Conservation (phyloP, 2,113 vertebrate genomes). For the Loxodonta africana region DNA sequence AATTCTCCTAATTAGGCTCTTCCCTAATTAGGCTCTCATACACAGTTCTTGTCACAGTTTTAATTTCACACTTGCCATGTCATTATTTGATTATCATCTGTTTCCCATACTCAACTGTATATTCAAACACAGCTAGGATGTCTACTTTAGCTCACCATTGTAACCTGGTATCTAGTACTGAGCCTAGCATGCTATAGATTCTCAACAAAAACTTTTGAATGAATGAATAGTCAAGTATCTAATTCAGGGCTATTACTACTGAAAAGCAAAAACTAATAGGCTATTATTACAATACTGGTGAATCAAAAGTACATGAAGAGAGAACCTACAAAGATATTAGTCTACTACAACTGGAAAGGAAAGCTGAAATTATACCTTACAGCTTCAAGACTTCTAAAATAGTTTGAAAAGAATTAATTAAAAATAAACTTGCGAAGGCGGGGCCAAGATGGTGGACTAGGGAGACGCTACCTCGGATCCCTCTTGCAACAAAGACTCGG, state of each 20-base stretch:
- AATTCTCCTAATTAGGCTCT: not conserved
- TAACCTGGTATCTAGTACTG: not conserved
- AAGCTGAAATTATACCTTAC: not conserved
- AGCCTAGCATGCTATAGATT: not conserved
- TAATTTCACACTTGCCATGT: not conserved
- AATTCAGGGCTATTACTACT: not conserved
- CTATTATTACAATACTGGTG: not conserved
- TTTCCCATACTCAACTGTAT: not conserved
- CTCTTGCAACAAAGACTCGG: no score
- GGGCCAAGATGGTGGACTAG: no score
- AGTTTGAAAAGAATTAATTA: not conserved
- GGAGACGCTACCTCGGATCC: no score
- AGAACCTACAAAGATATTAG: not conserved
- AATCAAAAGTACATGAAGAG: not conserved
- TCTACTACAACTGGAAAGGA: not conserved
- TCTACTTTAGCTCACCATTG: not conserved
- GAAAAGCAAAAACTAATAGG: not conserved
- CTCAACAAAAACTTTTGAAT: not conserved
- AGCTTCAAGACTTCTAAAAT: not conserved
- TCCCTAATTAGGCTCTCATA: not conserved
- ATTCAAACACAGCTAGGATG: not conserved
- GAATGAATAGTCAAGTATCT: not conserved
- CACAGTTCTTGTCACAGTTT: no score
- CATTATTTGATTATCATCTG: not conserved
- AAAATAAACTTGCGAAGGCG: not conserved